phyloP scores from a whole-genome alignment of 35 echinoderm and acorn worm genomes.

The Strongylocentrotus purpuratus region DNA sequence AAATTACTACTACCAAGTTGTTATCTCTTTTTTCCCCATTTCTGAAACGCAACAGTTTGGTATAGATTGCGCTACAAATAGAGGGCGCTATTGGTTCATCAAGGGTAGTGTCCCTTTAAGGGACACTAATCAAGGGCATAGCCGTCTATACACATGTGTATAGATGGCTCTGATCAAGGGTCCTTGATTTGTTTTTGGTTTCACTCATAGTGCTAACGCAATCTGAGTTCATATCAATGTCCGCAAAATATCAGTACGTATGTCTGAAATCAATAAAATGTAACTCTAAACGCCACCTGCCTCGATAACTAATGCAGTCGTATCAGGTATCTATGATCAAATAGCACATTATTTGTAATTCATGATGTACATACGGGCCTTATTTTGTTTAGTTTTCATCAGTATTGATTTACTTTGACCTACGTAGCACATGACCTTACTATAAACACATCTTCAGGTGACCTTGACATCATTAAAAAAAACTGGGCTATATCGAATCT shows the following conservation, averaged over 20 bases:
- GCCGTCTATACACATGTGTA: no score
- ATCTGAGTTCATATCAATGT: background rate
- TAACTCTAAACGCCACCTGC: background rate
- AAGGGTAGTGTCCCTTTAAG: no score
- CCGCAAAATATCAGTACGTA: background rate
- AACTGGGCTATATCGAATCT: no score
- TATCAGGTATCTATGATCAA: background rate
- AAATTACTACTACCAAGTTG: no score
- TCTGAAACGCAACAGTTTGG: no score
- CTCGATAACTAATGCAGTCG: background rate
- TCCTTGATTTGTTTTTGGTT: no score
- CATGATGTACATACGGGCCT: background rate
- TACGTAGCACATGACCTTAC: background rate
- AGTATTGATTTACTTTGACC: background rate
- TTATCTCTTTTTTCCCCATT: no score
- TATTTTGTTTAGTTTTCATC: background rate
- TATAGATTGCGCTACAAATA: no score
- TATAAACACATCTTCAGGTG: background rate
- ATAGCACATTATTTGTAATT: background rate
- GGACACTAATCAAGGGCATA: no score
- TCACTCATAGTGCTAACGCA: background rate
- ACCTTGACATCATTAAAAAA: no score
- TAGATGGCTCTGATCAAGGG: no score
- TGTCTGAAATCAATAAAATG: background rate
- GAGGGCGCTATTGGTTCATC: no score